Percentiles rank a stretch among this genome's conserved stretches.
These are phyloP conservation scores for Pachyrhynchus sulphureomaculatus DNA, from an alignment of 1,140 invertebrate genomes.

Conservation along the genomic window DNA sequence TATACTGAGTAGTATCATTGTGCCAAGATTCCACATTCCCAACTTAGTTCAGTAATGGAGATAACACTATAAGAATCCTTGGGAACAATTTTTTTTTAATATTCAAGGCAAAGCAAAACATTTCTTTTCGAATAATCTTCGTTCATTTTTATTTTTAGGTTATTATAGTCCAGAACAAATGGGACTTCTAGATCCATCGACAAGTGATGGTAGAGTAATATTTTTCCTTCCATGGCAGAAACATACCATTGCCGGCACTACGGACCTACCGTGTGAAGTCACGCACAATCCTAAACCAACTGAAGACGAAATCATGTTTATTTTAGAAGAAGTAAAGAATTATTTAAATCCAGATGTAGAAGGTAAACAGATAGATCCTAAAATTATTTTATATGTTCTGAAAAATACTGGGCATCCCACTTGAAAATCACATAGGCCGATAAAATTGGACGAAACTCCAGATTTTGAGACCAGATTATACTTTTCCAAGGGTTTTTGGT, in stretches of 20 bases:
- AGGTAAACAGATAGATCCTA: no score
- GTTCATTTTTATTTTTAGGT: conserved; percentile 27
- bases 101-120: conserved; percentile 79
- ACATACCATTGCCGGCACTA: conserved; percentile 96
- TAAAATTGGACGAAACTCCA: no score
- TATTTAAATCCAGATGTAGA: conserved; percentile 96
- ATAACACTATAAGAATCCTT: no score
- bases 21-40: no score
- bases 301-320: conserved; percentile 98
- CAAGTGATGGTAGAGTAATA: conserved; percentile 96
- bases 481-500: no score
- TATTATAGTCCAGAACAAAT: conserved; percentile 88
- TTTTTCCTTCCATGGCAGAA: conserved; percentile 98
- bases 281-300: conserved; percentile 92
- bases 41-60: no score
- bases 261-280: conserved; percentile 91
- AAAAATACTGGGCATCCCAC: no score
- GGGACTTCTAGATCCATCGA: conserved; percentile 96
- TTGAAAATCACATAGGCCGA: no score
- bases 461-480: no score
- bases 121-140: conserved; percentile 7
- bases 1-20: no score
- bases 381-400: no score
- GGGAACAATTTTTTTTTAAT: background rate
- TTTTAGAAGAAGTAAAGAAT: conserved; percentile 95